Base-by-base conservation (phyloP, 2,888 invertebrate species). In the Chaetoderma sp. region DNA sequence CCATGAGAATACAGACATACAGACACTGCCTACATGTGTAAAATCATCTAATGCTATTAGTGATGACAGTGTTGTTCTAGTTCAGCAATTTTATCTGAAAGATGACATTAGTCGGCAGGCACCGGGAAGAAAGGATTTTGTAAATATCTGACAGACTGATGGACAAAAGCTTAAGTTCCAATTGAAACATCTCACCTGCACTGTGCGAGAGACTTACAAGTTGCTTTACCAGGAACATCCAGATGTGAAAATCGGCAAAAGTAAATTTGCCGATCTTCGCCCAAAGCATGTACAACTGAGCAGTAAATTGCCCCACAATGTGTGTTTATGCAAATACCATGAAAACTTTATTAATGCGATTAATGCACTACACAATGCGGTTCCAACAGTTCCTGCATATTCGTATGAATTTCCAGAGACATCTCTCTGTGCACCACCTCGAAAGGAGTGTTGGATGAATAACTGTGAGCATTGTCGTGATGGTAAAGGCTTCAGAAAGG, bases 251-350 rank as follows among this genome's bases (percentile, higher is more conserved):
- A 55, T 62, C 27, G 62, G 62, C n/a, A 32, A 27, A 36, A 52
- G 32, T 10, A 60, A 54, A 8, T 65, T 60, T 25, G 65, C 65
- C 4, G 55, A 54, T 25, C 27, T 65, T 6, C 64, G 65, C 13
- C 60, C 65, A 21, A 32, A 32, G 44, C 33, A 58, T 36, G 65
- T 65, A 21, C 32, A 28, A 16, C 39, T 60, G 39, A 28, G 39
- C 39, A 27, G 50, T n/a, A 21, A 56, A 28, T 18, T 25, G 8
- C 57, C 58, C 8, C 50, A 65, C 27, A 60, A 60, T 32, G 54
- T 65, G 6, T 65, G 65, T 25, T n/a, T 21, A 2, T 65, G 65
- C 52, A 27, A 21, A 23, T 65, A 65, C 33, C 65, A 65, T 50
- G 60, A 42, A 32, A 65, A 65, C 30, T 30, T 65, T 13, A 44